Percentiles rank a stretch among this genome's conserved stretches.
Conservation (phyloP, 2,797 vertebrate genomes). For the Chromobotia macracanthus region DNA sequence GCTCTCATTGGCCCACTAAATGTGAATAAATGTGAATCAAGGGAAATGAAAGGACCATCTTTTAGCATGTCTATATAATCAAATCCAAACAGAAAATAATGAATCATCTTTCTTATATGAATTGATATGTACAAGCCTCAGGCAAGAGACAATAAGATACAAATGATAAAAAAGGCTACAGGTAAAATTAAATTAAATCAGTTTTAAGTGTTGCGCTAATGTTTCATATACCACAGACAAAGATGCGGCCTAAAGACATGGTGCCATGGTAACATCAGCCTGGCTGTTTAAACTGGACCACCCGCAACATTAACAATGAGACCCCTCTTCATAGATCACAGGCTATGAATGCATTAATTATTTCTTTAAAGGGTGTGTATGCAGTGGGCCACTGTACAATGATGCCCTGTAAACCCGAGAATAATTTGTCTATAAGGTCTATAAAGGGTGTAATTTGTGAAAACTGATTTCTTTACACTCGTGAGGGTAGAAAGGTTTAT, state of each 20-base stretch:
- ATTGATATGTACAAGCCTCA: too few relatives aligned
- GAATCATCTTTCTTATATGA: too few relatives aligned
- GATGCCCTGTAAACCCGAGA: not conserved
- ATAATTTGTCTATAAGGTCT: not conserved
- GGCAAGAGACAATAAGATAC: too few relatives aligned
- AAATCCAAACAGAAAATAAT: not conserved
- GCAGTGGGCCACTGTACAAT: not conserved
- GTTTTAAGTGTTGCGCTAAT: conserved; percentile 7
- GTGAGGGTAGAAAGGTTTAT: not conserved
- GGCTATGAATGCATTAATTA: conserved; percentile 24
- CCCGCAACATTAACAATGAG: conserved; percentile 1
- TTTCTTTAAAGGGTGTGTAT: too few relatives aligned
- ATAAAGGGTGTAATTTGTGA: not conserved
- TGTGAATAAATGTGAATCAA: not conserved
- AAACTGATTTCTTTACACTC: not conserved
- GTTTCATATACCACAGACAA: conserved; percentile 48
- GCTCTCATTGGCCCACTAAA: conserved; percentile 85
- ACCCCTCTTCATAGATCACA: conserved; percentile 15
- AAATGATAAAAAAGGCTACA: too few relatives aligned
- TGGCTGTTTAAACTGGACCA: too few relatives aligned
- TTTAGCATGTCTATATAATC: not conserved
- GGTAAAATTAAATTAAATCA: too few relatives aligned
- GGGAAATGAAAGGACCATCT: not conserved
- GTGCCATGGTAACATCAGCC: conserved; percentile 55
- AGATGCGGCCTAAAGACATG: conserved; percentile 38